Base-by-base conservation (phyloP, 2,888 invertebrate species). In the Eupeodes luniger region DNA sequence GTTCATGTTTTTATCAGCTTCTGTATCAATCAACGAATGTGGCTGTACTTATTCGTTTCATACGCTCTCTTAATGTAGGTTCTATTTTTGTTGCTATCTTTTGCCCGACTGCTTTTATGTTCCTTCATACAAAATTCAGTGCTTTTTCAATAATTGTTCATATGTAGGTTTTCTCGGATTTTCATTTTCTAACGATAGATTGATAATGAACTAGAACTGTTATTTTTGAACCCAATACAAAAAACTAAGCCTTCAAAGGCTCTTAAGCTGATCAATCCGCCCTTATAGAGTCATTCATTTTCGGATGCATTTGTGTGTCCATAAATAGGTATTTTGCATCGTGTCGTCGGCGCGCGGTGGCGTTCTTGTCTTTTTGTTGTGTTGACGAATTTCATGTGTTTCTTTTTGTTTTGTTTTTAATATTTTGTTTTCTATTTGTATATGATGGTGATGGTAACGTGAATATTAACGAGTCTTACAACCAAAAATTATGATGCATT, bases 401-500 rank as follows among this genome's bases (percentile, higher is more conserved):
- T 47, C 49, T 74, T 66, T 74, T 62, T 57, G 44, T 47, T 12
- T 14, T 70, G 4, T 62, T 16, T 2, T 1, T 14, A 1, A 7
- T 64, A 14, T 49, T 66, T 49, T 12, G 19, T 49, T 47, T 66
- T 66, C 49, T 66, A 49, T 66, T 19, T 66, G 12, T 66, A 6
- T 62, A 55, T 53, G 16, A 3, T 66, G 66, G 49, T 47, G 16
- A 40, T 72, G 75, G 70, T 87, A 84, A 80, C 70, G 85, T 57
- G 85, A 85, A 88, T 88, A 81, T 88, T 84, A 88, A 85, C 85
- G 88, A 88, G 81, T 78, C 47, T 57, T 90, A 90, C 61, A 27
- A 51, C 57, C 79, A 82, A 90, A 93, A 93, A 92, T 92, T 92
- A 93, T 93, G 93, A 93, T 93, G 93, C 93, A 93, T 93, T 93